Evolutionary conservation across 23 tunicate genomes (phyloP).

Genomic region (Pegea sp.): DNA sequence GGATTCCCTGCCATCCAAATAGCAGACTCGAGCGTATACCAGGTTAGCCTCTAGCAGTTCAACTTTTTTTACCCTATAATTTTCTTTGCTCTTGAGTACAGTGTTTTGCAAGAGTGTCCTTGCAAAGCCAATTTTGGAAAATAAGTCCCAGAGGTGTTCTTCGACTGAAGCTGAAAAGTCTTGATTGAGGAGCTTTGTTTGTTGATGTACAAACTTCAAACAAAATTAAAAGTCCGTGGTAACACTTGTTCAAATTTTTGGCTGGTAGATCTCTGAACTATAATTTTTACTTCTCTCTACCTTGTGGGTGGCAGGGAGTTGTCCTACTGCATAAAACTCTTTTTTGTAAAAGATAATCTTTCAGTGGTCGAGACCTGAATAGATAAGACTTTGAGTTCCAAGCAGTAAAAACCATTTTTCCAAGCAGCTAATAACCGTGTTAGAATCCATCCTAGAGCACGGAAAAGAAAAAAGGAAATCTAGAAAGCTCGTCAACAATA

Average conservation of each 20-base stretch:
- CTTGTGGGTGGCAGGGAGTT: no score
- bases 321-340: no score
- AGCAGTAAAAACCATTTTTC: no score
- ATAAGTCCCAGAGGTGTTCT: neutral
- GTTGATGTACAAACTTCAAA: conserved; percentile 7
- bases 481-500: neutral
- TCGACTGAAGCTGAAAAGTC: conserved; percentile 4
- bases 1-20: no score
- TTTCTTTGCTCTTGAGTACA: conserved; percentile 1
- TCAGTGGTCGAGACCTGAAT: no score
- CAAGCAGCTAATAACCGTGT: no score
- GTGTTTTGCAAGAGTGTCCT: conserved; percentile 5
- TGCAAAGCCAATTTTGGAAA: conserved; percentile 8
- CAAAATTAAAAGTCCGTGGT: conserved; percentile 5
- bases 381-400: no score
- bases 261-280: no score
- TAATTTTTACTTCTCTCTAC: no score
- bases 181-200: conserved; percentile 10
- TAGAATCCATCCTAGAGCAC: neutral
- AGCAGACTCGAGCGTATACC: no score
- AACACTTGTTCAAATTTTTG: conserved; percentile 14
- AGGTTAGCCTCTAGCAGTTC: conserved; percentile 8
- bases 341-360: no score
- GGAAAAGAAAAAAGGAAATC: neutral
- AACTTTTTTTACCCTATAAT: conserved; percentile 1